These are phyloP conservation scores for Pithys albifrons DNA, from an alignment of 2,113 vertebrate species.

Conservation along the genomic window DNA sequence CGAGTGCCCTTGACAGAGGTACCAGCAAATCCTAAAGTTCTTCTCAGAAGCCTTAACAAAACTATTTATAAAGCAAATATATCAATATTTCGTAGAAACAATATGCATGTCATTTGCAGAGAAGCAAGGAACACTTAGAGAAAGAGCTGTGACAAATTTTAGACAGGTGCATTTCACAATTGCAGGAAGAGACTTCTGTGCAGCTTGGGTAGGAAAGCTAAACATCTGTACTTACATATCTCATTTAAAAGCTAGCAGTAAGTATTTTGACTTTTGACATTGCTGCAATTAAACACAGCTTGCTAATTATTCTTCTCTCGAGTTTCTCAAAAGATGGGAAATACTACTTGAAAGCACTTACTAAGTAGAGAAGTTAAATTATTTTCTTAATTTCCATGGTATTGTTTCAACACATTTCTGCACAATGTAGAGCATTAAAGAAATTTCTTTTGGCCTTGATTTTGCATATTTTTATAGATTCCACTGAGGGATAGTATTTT, in stretches of 20 bases:
- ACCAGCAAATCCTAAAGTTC: background rate
- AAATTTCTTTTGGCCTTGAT: background rate
- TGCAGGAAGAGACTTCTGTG: background rate
- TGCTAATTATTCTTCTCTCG: background rate
- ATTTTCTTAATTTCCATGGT: background rate
- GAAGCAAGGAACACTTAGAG: background rate
- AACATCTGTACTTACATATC: background rate
- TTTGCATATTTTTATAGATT: background rate
- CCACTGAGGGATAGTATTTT: background rate
- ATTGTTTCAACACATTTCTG: background rate
- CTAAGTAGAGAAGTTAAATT: background rate
- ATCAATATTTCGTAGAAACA: background rate
- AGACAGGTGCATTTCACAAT: background rate
- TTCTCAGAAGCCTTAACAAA: background rate
- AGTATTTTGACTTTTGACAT: background rate
- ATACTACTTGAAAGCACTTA: background rate
- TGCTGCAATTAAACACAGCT: background rate
- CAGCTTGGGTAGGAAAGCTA: background rate
- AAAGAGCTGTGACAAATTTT: background rate
- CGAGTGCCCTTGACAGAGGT: background rate
- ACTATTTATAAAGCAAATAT: background rate
- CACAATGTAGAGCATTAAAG: background rate
- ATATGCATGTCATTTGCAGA: background rate
- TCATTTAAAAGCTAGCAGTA: background rate
- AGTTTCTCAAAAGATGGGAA: background rate